Conservation (phyloP, 1,140 invertebrate species). For the Dufourea novaeangliae region DNA sequence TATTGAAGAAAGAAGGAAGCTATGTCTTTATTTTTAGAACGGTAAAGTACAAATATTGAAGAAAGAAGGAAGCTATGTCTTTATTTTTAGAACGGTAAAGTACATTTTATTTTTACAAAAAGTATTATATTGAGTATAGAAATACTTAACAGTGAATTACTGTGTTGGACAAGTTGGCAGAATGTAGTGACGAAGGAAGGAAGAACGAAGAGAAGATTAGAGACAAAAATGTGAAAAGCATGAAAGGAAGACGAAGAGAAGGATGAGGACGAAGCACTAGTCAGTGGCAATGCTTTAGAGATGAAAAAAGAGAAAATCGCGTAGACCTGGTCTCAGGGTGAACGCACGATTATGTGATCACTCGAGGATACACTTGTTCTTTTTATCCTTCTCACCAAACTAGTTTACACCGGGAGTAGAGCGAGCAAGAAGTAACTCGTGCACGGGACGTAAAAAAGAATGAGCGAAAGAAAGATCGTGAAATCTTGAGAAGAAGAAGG, state of each 20-base stretch:
- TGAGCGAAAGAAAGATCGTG: constrained; percentile 18
- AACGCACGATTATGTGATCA: constrained; percentile 81
- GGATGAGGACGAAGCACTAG: constrained; percentile 7
- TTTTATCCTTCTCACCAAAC: constrained; percentile 65
- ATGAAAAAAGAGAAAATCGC: constrained; percentile 13
- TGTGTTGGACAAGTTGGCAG: constrained; percentile 27
- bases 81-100: background rate
- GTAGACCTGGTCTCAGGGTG: constrained; percentile 65
- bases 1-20: background rate
- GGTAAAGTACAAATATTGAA: background rate
- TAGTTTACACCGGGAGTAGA: constrained; percentile 63
- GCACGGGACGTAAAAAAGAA: constrained; percentile 24
- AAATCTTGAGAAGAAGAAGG: background rate
- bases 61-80: background rate
- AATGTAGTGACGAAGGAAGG: background rate
- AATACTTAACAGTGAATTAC: background rate
- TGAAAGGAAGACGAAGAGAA: background rate
- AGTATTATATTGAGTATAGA: background rate
- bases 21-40: background rate
- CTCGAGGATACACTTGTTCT: constrained; percentile 75
- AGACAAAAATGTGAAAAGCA: background rate
- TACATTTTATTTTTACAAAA: background rate
- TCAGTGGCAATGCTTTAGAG: background rate
- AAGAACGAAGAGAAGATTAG: background rate
- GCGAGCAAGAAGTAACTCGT: background rate